Evolutionary conservation across 2,113 vertebrate species (phyloP).

Genomic region (Coryphaenoides rupestris): DNA sequence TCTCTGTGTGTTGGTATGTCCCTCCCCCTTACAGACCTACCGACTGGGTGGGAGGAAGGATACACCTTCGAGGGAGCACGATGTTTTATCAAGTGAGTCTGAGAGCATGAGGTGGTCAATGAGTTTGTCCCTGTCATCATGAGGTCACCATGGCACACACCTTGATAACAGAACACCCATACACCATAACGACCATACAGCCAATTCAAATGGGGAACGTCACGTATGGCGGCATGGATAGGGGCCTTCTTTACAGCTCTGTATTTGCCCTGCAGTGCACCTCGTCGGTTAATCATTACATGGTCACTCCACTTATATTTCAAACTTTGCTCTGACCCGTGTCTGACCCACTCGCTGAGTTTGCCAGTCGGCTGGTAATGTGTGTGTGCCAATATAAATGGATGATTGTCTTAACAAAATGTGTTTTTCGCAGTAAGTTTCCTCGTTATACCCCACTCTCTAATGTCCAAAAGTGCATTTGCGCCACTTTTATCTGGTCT

Average conservation of each 20-base stretch:
- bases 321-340: too few relatives aligned
- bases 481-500: too few relatives aligned
- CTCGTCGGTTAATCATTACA: conserved; percentile 64
- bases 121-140: conserved; percentile 2
- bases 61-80: conserved; percentile 96
- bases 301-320: conserved; percentile 16
- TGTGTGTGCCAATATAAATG: too few relatives aligned
- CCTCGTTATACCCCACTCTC: too few relatives aligned
- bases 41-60: conserved; percentile 97
- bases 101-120: conserved; percentile 3
- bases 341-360: too few relatives aligned
- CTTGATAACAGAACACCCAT: conserved; percentile 4
- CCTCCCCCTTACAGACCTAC: conserved; percentile 78
- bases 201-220: not conserved
- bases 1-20: conserved; percentile 9
- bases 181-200: not conserved
- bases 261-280: conserved; percentile 12
- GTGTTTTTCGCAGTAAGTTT: too few relatives aligned
- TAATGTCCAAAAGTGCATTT: too few relatives aligned
- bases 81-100: conserved; percentile 97
- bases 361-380: too few relatives aligned
- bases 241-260: conserved; percentile 5
- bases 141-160: not conserved
- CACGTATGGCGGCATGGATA: not conserved
- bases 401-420: too few relatives aligned